Conservation (phyloP, 2,888 invertebrate genomes). For the Dicyrtoma fusca region DNA sequence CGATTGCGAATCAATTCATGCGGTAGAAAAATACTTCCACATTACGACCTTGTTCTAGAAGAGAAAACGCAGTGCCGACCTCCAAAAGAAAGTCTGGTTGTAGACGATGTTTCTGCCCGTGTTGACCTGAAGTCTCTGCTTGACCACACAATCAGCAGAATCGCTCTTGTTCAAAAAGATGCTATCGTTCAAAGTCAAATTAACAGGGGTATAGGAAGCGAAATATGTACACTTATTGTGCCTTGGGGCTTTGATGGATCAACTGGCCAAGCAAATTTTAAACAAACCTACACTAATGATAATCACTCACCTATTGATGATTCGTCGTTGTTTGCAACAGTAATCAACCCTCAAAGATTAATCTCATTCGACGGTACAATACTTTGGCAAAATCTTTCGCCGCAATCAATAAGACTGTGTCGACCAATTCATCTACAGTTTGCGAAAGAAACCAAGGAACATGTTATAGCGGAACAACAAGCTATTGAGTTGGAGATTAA, state of each 20-base stretch:
- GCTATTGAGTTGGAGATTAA: too few relatives aligned
- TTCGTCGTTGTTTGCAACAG: slow-evolving; percentile 27
- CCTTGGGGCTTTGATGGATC: slow-evolving; percentile 40
- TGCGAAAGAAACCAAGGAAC: slow-evolving; percentile 9
- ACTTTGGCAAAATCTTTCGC: slow-evolving; percentile 11
- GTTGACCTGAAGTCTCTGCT: too few relatives aligned
- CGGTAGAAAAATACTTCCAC: too few relatives aligned
- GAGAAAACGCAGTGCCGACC: too few relatives aligned
- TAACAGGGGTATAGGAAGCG: too few relatives aligned
- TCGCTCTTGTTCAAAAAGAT: too few relatives aligned
- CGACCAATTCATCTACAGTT: slow-evolving; percentile 16
- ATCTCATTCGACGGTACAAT: background rate
- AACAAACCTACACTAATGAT: background rate
- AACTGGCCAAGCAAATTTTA: slow-evolving; percentile 31
- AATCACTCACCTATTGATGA: background rate
- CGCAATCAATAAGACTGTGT: slow-evolving; percentile 14
- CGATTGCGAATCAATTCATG: too few relatives aligned
- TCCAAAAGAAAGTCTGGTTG: too few relatives aligned
- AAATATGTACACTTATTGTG: background rate
- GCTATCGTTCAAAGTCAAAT: too few relatives aligned
- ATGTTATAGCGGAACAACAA: background rate
- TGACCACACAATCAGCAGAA: too few relatives aligned
- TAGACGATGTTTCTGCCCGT: too few relatives aligned
- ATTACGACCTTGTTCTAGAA: too few relatives aligned
- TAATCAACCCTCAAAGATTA: slow-evolving; percentile 23